Base-by-base conservation (phyloP, 2,888 invertebrate genomes). In the Cryptosula pallasiana region DNA sequence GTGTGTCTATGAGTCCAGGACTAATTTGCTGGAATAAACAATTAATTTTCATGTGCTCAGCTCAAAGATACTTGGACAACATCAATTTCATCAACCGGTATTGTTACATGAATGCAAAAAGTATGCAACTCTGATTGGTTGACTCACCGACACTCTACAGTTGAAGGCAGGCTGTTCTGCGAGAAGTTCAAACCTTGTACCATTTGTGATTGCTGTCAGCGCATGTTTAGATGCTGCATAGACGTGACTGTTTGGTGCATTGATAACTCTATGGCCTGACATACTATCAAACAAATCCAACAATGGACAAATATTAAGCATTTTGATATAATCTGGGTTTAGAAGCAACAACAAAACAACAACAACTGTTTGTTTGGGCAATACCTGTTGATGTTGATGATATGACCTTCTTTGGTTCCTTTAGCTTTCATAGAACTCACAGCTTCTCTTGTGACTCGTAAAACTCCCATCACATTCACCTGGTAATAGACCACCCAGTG, bases 311-410 rank as follows among this genome's bases (percentile, higher is more conserved):
- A n/a, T n/a, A n/a, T n/a, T n/a, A n/a, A n/a, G n/a, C n/a, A n/a
- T n/a, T n/a, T n/a, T n/a, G n/a, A n/a, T n/a, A n/a, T n/a, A n/a
- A n/a, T n/a, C n/a, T n/a, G n/a, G n/a, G n/a, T n/a, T n/a, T n/a
- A n/a, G n/a, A n/a, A n/a, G n/a, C n/a, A n/a, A n/a, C n/a, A n/a
- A n/a, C n/a, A n/a, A n/a, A n/a, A n/a, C n/a, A n/a, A n/a, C n/a
- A n/a, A n/a, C n/a, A n/a, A n/a, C n/a, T n/a, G n/a, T n/a, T n/a
- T n/a, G n/a, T n/a, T n/a, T n/a, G n/a, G n/a, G n/a, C n/a, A n/a
- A n/a, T n/a, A n/a, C 89, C 89, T 90, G 81, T 88, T 89, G 72
- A 90, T 86, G 71, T 89, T 86, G 71, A 90, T 85, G 74, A 90
- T 87, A 75, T 90, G 89, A 0, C 89, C 89, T 58, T 87, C 86